Conservation (phyloP, 2,888 invertebrate genomes). For the Aplocera efformata region DNA sequence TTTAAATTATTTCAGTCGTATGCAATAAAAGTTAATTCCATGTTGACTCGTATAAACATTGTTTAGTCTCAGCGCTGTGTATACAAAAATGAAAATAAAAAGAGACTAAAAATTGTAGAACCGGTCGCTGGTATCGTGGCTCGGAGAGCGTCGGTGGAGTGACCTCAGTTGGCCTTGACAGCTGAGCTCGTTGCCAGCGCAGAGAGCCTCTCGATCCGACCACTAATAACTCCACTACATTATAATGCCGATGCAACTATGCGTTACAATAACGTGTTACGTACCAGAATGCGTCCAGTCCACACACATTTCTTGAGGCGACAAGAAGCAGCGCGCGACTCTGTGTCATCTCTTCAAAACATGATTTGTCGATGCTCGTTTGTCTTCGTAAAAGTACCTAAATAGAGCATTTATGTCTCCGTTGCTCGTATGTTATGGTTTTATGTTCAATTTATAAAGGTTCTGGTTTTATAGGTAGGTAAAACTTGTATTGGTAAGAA, state of each 20-base stretch:
- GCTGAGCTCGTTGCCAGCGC: constrained; percentile 61
- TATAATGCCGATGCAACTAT: constrained; percentile 71
- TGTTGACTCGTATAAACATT: constrained; percentile 76
- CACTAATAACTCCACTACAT: constrained; percentile 77
- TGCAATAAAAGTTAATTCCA: constrained; percentile 74
- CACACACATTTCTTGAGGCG: constrained; percentile 29
- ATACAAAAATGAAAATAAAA: constrained; percentile 81
- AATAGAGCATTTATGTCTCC: constrained; percentile 24
- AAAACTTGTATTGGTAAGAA: not conserved
- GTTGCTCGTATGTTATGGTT: constrained; percentile 11
- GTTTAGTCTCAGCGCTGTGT: constrained; percentile 77
- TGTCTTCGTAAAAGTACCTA: constrained; percentile 33
- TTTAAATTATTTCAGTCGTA: constrained; percentile 54
- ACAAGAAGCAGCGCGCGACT: constrained; percentile 24
- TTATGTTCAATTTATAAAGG: constrained; percentile 9
- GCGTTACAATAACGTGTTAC: constrained; percentile 56
- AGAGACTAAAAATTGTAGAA: constrained; percentile 78
- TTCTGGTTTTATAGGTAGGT: constrained; percentile 2
- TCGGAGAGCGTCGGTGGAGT: constrained; percentile 76
- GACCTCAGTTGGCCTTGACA: constrained; percentile 80
- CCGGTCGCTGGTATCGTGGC: constrained; percentile 74
- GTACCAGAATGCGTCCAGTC: constrained; percentile 24
- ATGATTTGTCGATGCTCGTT: constrained; percentile 60
- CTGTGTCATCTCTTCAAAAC: constrained; percentile 51
- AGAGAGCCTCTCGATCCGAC: constrained; percentile 69